Conservation (phyloP, 1,140 invertebrate genomes). For the Carposina sasakii region DNA sequence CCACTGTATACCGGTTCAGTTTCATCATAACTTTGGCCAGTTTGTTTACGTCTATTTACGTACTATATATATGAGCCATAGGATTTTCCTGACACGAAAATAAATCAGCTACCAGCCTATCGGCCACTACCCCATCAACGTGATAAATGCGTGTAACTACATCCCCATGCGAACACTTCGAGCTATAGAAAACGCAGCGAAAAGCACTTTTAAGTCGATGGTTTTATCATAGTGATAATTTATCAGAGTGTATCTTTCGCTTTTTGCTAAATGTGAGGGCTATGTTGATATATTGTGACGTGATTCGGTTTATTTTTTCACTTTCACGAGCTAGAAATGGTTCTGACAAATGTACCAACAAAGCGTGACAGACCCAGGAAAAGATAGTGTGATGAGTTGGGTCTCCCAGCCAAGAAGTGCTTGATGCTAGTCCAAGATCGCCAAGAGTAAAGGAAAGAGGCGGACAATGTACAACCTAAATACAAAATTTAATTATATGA, state of each 20-base stretch:
- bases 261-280: conserved; percentile 22
- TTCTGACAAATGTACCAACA: too few relatives aligned
- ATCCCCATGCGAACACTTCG: conserved; percentile 26
- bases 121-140: conserved; percentile 41
- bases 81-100: conserved; percentile 38
- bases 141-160: conserved; percentile 55
- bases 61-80: conserved; percentile 26
- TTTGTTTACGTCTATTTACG: conserved; percentile 27
- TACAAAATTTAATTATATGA: too few relatives aligned
- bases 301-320: too few relatives aligned
- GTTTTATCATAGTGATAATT: conserved; percentile 50
- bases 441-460: too few relatives aligned
- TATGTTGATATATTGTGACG: too few relatives aligned
- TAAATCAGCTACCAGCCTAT: conserved; percentile 48
- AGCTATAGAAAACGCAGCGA: background rate
- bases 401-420: too few relatives aligned
- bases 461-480: too few relatives aligned
- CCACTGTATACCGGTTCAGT: background rate
- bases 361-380: too few relatives aligned
- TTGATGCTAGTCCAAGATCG: too few relatives aligned
- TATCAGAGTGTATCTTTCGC: conserved; percentile 54
- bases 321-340: too few relatives aligned
- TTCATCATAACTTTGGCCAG: conserved; percentile 16
- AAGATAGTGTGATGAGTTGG: too few relatives aligned
- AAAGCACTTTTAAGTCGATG: conserved; percentile 40